Evolutionary conservation across 53 echinoderm and acorn worm genomes (phyloP), one percentile per base, ranked within the genome.

Genomic region (Paelopatides confundens): DNA sequence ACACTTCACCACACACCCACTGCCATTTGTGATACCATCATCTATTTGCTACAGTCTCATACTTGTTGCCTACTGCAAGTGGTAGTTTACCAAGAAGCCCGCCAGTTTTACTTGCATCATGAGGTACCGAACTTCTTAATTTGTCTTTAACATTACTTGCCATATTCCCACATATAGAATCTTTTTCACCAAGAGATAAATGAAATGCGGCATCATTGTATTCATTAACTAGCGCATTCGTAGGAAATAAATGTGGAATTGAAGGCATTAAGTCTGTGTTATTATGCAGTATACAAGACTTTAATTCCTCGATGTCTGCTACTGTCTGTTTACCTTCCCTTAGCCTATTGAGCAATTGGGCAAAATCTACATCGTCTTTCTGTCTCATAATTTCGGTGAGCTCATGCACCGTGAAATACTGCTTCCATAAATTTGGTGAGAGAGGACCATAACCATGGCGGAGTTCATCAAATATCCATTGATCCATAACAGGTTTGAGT

Each of bases 1-100:
- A 0, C 81, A 31, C 58, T 77, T 82, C 5, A 63, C 21, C 2
- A 82, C 58, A 62, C 78, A 58, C 8, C 78, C 46, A 26, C 48
- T 39, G n/a, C 88, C 88, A 87, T 87, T 87, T 71, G 87, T 87
- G 3, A 87, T 21, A 23, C 87, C 58, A 87, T 87, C 87, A 13
- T 87, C 74, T 71, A 53, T 87, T 87, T 27, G 50, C 46, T 37
- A 51, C 54, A 37, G 47, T 76, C 30, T 87, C 87, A 51, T 87
- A 71, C 5, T 70, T 43, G 21, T 35, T 51, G 24, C 32, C 37
- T 26, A 49, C 34, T 18, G 0, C 67, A 17, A 88, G 24, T 18
- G 50, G 31, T 86, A 86, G 24, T 32, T 76, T 48, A 13, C 40
- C 0, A 4, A 86, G 29, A 5, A 86, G 71, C 3, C 76, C 76